Evolutionary conservation across 2,888 invertebrate species (phyloP).

Genomic region (Cheiracanthium punctorium): DNA sequence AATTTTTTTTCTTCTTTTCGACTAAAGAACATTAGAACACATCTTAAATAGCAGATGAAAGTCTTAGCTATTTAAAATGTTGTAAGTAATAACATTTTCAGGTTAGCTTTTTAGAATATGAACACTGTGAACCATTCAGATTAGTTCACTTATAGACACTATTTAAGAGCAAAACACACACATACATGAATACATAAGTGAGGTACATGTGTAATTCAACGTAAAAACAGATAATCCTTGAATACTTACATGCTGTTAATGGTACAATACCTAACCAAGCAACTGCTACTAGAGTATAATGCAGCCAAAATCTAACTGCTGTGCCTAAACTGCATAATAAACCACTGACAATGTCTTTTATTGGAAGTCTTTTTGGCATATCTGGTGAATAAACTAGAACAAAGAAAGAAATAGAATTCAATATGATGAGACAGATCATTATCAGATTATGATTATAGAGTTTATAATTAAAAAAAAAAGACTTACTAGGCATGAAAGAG

Average conservation of each 20-base stretch:
- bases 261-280: constrained; percentile 99
- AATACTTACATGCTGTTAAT: constrained; percentile 87
- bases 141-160: too few species aligned
- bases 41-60: too few species aligned
- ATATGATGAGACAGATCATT: not conserved
- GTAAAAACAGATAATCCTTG: not conserved
- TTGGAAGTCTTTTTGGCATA: constrained; percentile 97
- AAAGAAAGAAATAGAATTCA: not conserved
- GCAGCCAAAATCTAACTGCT: constrained; percentile 96
- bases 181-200: too few species aligned
- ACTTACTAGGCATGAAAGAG: constrained; percentile 92
- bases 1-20: too few species aligned
- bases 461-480: not conserved
- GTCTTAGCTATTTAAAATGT: too few species aligned
- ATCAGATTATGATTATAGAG: not conserved
- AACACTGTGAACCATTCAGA: too few species aligned
- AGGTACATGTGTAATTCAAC: too few species aligned
- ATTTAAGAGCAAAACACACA: too few species aligned
- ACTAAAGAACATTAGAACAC: too few species aligned
- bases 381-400: constrained; percentile 93
- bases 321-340: constrained; percentile 90
- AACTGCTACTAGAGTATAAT: constrained; percentile 95
- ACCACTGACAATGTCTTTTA: constrained; percentile 93
- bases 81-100: too few species aligned
- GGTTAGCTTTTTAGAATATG: too few species aligned